These are phyloP conservation scores for Lepidurus couesii DNA, from an alignment of 1,140 invertebrate genomes.

Conservation along the genomic window DNA sequence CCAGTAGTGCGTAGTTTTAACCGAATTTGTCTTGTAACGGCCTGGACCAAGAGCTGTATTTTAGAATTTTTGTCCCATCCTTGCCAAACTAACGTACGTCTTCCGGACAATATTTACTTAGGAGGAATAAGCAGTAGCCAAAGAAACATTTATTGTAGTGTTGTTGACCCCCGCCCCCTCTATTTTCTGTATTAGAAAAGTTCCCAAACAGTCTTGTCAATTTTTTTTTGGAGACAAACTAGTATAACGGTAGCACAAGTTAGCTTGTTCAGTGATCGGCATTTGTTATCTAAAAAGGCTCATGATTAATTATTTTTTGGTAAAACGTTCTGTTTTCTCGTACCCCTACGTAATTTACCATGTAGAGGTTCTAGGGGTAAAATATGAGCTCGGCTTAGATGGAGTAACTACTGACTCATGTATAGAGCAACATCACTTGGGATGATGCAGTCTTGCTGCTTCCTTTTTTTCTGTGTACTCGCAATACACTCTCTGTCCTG, in stretches of 20 bases:
- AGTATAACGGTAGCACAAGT: no score
- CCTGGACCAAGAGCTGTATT: not conserved
- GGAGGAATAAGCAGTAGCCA: not conserved
- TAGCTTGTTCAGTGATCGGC: no score
- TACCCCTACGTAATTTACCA: not conserved
- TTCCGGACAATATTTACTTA: not conserved
- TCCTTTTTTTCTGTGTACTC: conserved; percentile 4
- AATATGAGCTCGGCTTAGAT: conserved; percentile 4
- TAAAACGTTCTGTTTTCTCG: no score
- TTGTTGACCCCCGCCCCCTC: not conserved
- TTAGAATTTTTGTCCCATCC: not conserved
- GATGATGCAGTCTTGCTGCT: not conserved
- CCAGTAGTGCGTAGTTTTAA: not conserved
- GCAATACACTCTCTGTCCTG: conserved; percentile 14
- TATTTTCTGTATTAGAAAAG: not conserved
- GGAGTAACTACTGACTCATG: not conserved
- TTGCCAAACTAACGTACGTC: not conserved
- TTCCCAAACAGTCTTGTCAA: no score
- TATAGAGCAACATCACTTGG: not conserved
- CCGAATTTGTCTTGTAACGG: not conserved
- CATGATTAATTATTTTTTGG: no score
- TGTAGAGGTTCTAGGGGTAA: conserved; percentile 21
- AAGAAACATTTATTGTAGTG: conserved; percentile 10
- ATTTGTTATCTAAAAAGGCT: no score
- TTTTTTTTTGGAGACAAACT: no score